Evolutionary conservation across 53 echinoderm and acorn worm genomes (phyloP).

Genomic region (Echinometra lucunter): DNA sequence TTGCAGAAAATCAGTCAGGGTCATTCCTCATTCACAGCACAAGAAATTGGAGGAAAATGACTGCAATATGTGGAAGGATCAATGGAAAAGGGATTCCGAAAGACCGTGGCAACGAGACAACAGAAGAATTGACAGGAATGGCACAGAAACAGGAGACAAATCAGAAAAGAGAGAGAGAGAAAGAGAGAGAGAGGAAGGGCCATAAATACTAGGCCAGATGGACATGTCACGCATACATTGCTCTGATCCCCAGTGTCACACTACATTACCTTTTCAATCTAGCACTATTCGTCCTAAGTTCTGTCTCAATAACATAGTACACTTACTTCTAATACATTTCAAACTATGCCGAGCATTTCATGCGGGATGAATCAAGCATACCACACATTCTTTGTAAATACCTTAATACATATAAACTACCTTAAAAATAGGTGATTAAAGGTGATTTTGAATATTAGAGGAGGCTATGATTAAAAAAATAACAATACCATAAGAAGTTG

Average conservation of each 20-base stretch:
- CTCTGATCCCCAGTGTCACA: slow-evolving; percentile 20
- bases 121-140: not conserved
- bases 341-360: slow-evolving; percentile 32
- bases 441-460: not conserved
- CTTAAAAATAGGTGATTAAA: not conserved
- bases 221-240: not conserved
- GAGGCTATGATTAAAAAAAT: not conserved
- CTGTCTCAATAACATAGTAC: slow-evolving; percentile 1
- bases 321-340: not conserved
- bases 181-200: not conserved
- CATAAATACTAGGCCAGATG: slow-evolving; percentile 31
- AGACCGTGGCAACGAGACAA: not conserved
- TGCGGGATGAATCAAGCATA: not conserved
- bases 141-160: not conserved
- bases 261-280: slow-evolving; percentile 20
- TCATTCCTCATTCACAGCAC: too few species aligned
- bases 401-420: too few species aligned
- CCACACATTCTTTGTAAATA: not conserved
- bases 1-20: too few species aligned
- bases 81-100: not conserved
- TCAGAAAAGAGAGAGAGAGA: not conserved
- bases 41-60: too few species aligned
- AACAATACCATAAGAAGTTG: too few species aligned
- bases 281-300: not conserved
- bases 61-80: not conserved